Conservation (phyloP, 92 coral and sea anemone species). For the Heliopora coerulea region DNA sequence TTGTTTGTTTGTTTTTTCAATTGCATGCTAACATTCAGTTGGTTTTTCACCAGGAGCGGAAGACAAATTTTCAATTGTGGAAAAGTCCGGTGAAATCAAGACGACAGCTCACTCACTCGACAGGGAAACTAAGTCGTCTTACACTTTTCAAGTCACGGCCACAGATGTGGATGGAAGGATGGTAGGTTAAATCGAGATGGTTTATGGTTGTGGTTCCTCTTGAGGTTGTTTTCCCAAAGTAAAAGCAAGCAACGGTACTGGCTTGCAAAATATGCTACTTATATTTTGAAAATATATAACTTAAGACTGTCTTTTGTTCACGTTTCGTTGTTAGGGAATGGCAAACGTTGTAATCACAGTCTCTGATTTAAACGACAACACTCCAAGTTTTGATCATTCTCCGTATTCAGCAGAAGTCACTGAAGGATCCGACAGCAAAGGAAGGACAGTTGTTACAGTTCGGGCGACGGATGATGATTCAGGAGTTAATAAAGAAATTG, state of each 20-base stretch:
- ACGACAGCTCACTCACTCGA: constrained; percentile 68
- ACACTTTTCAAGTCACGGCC: constrained; percentile 64
- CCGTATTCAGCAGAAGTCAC: constrained; percentile 50
- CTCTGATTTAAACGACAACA: constrained; percentile 73
- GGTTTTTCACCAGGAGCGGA: constrained; percentile 56
- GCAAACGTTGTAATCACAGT: constrained; percentile 65
- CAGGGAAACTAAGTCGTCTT: constrained; percentile 67
- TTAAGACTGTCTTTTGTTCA: background rate
- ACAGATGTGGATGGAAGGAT: constrained; percentile 64
- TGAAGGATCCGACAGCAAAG: constrained; percentile 68
- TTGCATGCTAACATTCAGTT: background rate
- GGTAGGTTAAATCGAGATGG: too few relatives aligned
- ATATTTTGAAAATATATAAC: too few relatives aligned
- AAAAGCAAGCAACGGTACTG: too few relatives aligned
- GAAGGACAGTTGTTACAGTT: constrained; percentile 51
- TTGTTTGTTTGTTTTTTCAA: background rate
- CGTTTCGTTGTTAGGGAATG: constrained; percentile 45
- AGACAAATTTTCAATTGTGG: constrained; percentile 65
- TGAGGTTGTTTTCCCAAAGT: too few relatives aligned
- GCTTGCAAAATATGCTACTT: too few relatives aligned
- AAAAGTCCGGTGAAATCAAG: constrained; percentile 81
- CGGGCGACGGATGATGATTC: constrained; percentile 84
- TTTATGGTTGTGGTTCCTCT: too few relatives aligned
- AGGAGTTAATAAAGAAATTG: constrained; percentile 65
- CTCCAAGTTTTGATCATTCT: constrained; percentile 70